These are phyloP conservation scores for Fistularia tabacaria DNA, from an alignment of 2,797 vertebrate species.

Conservation along the genomic window DNA sequence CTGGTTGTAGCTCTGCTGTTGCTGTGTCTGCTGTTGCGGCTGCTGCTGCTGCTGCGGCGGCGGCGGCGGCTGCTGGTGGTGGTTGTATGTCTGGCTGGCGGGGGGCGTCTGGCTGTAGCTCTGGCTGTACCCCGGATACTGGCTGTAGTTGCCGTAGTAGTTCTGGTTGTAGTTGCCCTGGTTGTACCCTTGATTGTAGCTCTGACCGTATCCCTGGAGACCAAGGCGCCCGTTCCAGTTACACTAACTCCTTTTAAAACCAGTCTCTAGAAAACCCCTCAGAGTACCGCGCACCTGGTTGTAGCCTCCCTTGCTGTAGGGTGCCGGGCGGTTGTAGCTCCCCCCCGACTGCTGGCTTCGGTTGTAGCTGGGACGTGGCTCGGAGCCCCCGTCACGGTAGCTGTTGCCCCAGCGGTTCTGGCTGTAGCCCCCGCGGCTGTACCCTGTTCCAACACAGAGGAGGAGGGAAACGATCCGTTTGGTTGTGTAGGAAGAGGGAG, in stretches of 20 bases:
- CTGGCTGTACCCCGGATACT: slow-evolving; percentile 82
- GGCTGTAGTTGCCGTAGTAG: slow-evolving; percentile 83
- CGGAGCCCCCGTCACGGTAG: slow-evolving; percentile 77
- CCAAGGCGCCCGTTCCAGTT: neutral
- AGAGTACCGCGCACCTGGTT: slow-evolving; percentile 53
- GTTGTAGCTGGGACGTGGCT: slow-evolving; percentile 77
- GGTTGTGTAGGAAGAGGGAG: too few species aligned
- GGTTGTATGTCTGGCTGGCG: slow-evolving; percentile 71
- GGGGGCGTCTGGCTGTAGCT: slow-evolving; percentile 77
- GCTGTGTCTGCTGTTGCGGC: slow-evolving; percentile 23
- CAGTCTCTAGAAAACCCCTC: too few species aligned
- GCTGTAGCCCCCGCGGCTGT: slow-evolving; percentile 78
- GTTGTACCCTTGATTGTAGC: slow-evolving; percentile 76
- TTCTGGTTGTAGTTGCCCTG: slow-evolving; percentile 83
- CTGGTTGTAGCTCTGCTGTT: slow-evolving; percentile 84
- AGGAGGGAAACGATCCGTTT: neutral
- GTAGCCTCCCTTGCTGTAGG: slow-evolving; percentile 75
- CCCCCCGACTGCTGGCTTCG: slow-evolving; percentile 64
- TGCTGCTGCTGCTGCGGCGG: slow-evolving; percentile 21
- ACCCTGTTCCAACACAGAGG: slow-evolving; percentile 71
- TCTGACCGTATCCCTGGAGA: slow-evolving; percentile 72
- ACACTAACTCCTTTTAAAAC: too few species aligned
- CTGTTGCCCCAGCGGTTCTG: slow-evolving; percentile 84
- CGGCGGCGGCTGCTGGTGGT: slow-evolving; percentile 68
- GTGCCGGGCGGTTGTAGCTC: slow-evolving; percentile 69